A percentile compares a stretch with the other conserved stretches of the same genome.
Conservation (phyloP, 2,888 invertebrate genomes). For the Himalopsyche tibetana region DNA sequence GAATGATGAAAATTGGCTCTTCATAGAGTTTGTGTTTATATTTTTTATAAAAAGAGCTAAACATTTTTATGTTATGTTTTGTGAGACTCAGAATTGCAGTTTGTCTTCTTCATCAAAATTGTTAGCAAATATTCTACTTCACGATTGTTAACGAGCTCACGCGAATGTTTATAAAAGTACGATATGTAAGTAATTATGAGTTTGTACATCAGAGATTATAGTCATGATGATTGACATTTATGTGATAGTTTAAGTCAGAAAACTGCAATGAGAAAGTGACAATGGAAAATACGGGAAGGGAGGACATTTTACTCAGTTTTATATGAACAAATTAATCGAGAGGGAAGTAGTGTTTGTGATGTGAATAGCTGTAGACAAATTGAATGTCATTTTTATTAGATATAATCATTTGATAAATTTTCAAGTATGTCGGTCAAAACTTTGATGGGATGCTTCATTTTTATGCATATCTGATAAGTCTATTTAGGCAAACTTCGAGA, state of each 20-base stretch:
- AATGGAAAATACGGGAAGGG: background rate
- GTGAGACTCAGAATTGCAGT: too few relatives aligned
- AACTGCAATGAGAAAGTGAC: conserved; percentile 6
- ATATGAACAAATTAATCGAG: conserved; percentile 9
- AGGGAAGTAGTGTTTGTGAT: conserved; percentile 51
- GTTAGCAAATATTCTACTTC: background rate
- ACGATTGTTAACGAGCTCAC: background rate
- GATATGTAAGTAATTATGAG: conserved; percentile 45
- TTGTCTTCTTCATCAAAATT: too few relatives aligned
- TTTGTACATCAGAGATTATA: conserved; percentile 47
- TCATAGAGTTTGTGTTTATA: too few relatives aligned
- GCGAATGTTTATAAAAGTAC: conserved; percentile 46
- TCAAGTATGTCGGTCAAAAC: conserved; percentile 2
- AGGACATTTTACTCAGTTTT: conserved; percentile 17
- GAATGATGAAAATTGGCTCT: too few relatives aligned
- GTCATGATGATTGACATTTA: conserved; percentile 44
- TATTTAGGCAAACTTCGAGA: conserved; percentile 27
- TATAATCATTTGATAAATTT: conserved; percentile 46
- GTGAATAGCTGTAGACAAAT: conserved; percentile 57
- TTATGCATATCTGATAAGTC: conserved; percentile 55
- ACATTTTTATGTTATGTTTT: too few relatives aligned
- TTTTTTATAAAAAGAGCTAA: too few relatives aligned
- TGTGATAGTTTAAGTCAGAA: conserved; percentile 49
- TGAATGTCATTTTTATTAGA: conserved; percentile 40
- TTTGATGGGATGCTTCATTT: conserved; percentile 57